Evolutionary conservation across 2,888 invertebrate genomes (phyloP).

Genomic region (Hirtodrosophila cameraria): DNA sequence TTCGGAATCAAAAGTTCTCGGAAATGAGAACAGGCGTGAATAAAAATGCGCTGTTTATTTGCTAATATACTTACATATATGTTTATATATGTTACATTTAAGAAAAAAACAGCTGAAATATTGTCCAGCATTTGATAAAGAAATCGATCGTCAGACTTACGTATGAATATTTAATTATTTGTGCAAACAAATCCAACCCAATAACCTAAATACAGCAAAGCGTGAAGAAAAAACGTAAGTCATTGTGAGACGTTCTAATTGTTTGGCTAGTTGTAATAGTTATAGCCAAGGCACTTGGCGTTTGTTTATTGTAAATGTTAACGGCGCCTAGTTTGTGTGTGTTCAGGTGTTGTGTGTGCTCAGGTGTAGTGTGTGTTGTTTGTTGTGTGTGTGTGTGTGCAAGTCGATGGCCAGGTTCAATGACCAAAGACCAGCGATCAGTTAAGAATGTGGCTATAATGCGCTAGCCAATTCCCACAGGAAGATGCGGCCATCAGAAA

Average conservation of each 20-base stretch:
- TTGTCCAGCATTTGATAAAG: background rate
- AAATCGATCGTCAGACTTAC: background rate
- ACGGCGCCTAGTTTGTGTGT: constrained; percentile 22
- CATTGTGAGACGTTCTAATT: constrained; percentile 63
- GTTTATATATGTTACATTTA: too few species aligned
- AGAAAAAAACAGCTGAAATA: too few species aligned
- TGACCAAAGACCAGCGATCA: constrained; percentile 52
- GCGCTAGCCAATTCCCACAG: constrained; percentile 54
- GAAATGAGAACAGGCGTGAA: too few species aligned
- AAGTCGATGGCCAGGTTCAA: constrained; percentile 52
- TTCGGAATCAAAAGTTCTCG: too few species aligned
- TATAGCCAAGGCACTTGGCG: constrained; percentile 1
- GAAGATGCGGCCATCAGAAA: constrained; percentile 50
- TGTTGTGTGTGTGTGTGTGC: constrained; percentile 20
- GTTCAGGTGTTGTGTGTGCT: constrained; percentile 22
- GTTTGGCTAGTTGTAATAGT: constrained; percentile 22
- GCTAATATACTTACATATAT: too few species aligned
- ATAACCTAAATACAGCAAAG: constrained; percentile 50
- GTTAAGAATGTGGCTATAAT: constrained; percentile 18
- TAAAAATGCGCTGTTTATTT: too few species aligned
- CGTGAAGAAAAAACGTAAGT: constrained; percentile 39
- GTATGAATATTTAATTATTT: constrained; percentile 25
- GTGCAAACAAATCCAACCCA: constrained; percentile 46
- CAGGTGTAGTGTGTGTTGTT: constrained; percentile 13
- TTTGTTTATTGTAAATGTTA: constrained; percentile 49